Evolutionary conservation across 2,888 invertebrate genomes (phyloP).

Genomic region (Drosophila hawaiiensis): DNA sequence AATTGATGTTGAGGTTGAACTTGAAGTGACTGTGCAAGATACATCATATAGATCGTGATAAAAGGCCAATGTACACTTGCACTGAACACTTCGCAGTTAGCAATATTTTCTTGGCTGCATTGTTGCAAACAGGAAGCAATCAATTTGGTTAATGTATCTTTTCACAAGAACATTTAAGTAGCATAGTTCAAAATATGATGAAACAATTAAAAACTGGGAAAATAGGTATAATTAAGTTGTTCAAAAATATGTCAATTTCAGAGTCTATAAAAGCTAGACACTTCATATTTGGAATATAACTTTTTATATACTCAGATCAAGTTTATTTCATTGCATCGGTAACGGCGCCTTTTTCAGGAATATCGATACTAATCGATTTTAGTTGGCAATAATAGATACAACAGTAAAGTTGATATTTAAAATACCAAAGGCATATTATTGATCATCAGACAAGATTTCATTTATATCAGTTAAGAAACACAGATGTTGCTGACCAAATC

Average conservation of each 20-base stretch:
- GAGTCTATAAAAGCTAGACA: rapidly evolving
- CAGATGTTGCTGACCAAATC: background rate
- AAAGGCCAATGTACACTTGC: conserved; percentile 54
- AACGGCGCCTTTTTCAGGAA: background rate
- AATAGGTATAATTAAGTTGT: background rate
- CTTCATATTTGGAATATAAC: background rate
- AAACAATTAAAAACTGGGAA: background rate
- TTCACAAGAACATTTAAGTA: background rate
- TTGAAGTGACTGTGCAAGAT: conserved; percentile 49
- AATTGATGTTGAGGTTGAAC: conserved; percentile 61
- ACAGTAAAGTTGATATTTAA: background rate
- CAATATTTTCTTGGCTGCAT: background rate
- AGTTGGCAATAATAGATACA: background rate
- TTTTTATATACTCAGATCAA: background rate
- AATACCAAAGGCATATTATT: background rate
- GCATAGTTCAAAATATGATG: background rate
- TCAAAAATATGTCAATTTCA: background rate
- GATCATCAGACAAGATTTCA: background rate
- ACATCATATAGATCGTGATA: conserved; percentile 7
- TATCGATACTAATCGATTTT: background rate
- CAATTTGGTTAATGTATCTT: background rate
- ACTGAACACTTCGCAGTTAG: background rate
- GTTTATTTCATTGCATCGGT: no score
- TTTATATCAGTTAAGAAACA: rapidly evolving
- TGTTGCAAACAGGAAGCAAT: background rate